phyloP scores from a whole-genome alignment of 2,113 vertebrate genomes.

The Chinchilla lanigera region DNA sequence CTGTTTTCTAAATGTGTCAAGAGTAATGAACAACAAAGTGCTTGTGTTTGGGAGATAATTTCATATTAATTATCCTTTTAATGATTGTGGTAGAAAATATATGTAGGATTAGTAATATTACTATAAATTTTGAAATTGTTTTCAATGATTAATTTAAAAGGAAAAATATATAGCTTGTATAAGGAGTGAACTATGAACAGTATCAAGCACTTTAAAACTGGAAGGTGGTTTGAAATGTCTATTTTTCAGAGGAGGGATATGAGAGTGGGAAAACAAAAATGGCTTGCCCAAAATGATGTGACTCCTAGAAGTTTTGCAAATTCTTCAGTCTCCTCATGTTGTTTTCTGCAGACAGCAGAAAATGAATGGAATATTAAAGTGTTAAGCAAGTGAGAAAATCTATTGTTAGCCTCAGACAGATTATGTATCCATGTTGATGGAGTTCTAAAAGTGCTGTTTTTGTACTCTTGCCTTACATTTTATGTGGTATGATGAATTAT shows the following conservation, averaged over 20 bases:
- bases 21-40: background rate
- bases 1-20: background rate
- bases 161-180: background rate
- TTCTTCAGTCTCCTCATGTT: background rate
- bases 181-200: background rate
- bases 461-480: background rate
- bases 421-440: no score
- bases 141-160: background rate
- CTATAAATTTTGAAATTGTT: background rate
- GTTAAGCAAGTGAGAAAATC: background rate
- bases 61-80: background rate
- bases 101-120: background rate
- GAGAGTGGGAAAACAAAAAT: background rate
- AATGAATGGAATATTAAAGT: no score
- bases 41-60: background rate
- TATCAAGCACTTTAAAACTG: background rate
- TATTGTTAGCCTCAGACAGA: background rate
- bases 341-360: background rate
- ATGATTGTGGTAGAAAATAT: background rate
- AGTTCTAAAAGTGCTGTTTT: background rate
- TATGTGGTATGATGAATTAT: background rate
- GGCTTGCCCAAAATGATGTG: rapidly evolving
- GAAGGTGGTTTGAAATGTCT: background rate
- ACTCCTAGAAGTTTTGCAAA: background rate
- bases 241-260: background rate